These are phyloP conservation scores for Pterobdella sp. DNA, from an alignment of 2,888 invertebrate species.

Conservation along the genomic window DNA sequence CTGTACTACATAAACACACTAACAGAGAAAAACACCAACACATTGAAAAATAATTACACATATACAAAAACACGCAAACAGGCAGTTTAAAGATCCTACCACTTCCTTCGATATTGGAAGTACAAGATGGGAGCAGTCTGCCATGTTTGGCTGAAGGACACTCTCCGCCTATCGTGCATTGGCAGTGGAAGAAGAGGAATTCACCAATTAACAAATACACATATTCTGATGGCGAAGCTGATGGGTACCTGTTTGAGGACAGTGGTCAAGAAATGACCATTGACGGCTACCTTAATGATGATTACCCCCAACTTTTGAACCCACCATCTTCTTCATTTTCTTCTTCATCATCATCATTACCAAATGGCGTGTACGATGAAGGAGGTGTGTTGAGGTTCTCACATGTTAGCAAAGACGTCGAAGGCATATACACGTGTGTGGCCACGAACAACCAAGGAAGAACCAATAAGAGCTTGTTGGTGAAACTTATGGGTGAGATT, in stretches of 20 bases:
- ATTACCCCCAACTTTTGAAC: neutral
- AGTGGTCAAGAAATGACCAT: neutral
- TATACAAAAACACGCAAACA: neutral
- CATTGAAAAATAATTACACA: neutral
- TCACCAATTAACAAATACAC: neutral
- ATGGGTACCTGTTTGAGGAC: too few relatives aligned
- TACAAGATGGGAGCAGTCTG: conserved; percentile 6
- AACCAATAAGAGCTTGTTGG: conserved; percentile 8
- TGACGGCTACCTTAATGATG: conserved; percentile 1
- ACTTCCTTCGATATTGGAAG: conserved; percentile 4
- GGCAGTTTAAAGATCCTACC: conserved; percentile 20
- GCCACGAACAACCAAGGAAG: conserved; percentile 23
- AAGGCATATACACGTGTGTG: conserved; percentile 12
- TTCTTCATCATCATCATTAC: neutral
- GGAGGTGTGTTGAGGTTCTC: conserved; percentile 18
- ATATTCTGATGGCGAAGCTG: neutral
- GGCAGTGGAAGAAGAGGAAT: neutral
- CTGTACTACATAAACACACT: neutral
- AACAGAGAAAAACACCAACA: neutral
- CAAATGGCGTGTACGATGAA: conserved; percentile 2
- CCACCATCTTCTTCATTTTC: conserved; percentile 7
- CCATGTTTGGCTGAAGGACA: conserved; percentile 22
- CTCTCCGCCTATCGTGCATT: conserved; percentile 13
- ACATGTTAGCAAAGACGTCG: conserved; percentile 2
- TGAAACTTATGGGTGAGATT: conserved; percentile 13